These are phyloP conservation scores for Astreopora myriophthalma DNA, from an alignment of 64 coral and sea anemone genomes.

Conservation along the genomic window DNA sequence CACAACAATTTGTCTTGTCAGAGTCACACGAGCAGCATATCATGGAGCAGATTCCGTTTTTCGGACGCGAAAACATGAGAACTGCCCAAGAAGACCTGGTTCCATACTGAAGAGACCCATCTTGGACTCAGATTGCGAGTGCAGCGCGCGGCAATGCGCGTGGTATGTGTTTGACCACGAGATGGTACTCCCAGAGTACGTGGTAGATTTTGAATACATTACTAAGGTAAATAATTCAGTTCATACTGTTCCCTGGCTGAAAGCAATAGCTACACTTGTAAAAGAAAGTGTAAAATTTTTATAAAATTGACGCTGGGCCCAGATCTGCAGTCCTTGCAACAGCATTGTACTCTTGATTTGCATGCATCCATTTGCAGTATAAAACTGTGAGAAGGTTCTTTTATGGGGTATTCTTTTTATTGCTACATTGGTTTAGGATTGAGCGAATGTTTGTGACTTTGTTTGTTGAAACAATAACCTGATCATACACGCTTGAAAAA, in stretches of 20 bases:
- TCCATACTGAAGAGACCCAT: constrained; percentile 12
- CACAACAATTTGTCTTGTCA: not conserved
- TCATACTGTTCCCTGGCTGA: not conserved
- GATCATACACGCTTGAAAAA: too few relatives aligned
- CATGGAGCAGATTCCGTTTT: constrained; percentile 33
- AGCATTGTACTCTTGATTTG: too few relatives aligned
- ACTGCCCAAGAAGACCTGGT: constrained; percentile 26
- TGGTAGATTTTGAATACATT: constrained; percentile 86
- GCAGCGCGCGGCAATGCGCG: constrained; percentile 68
- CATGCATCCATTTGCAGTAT: too few relatives aligned
- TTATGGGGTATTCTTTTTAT: too few relatives aligned
- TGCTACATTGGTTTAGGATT: too few relatives aligned
- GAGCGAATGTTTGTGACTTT: too few relatives aligned
- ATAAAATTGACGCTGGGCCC: too few relatives aligned
- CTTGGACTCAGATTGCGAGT: constrained; percentile 52
- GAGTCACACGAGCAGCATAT: constrained; percentile 25
- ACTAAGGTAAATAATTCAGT: constrained; percentile 54
- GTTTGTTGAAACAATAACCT: too few relatives aligned
- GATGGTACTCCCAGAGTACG: constrained; percentile 80
- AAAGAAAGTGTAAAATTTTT: too few relatives aligned
- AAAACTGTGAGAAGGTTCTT: too few relatives aligned
- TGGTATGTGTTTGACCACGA: constrained; percentile 80
- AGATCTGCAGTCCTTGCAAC: too few relatives aligned
- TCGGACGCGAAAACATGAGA: constrained; percentile 26
- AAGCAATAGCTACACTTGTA: too few relatives aligned